Evolutionary conservation across 2,888 invertebrate species (phyloP).

Genomic region (Drosophila paramelanica): DNA sequence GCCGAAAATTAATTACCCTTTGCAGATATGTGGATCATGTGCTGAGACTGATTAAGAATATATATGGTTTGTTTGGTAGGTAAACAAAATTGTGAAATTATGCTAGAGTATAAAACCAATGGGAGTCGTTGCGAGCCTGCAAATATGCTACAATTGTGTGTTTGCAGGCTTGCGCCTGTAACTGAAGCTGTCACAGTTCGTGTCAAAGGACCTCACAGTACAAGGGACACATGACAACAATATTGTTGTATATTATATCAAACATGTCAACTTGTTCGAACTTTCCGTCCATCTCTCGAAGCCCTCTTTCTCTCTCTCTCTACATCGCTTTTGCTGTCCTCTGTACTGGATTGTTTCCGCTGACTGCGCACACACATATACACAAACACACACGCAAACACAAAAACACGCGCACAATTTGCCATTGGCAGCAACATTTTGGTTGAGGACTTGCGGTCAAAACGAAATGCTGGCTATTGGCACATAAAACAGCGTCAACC

Average conservation of each 20-base stretch:
- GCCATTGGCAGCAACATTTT: constrained; percentile 45
- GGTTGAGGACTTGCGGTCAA: constrained; percentile 62
- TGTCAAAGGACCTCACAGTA: constrained; percentile 13
- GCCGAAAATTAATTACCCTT: background rate
- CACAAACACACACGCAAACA: constrained; percentile 13
- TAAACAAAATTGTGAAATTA: too few relatives aligned
- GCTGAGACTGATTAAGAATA: too few relatives aligned
- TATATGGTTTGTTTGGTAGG: too few relatives aligned
- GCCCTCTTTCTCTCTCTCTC: background rate
- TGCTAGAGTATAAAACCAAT: background rate
- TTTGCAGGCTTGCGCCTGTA: background rate
- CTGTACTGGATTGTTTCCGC: constrained; percentile 47
- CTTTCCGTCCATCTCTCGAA: constrained; percentile 8
- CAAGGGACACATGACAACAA: constrained; percentile 10
- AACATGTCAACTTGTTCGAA: constrained; percentile 41
- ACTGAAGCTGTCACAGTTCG: constrained; percentile 16
- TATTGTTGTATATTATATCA: constrained; percentile 37
- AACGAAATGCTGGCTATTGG: constrained; percentile 49
- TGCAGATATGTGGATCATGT: too few relatives aligned
- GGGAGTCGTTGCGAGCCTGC: constrained; percentile 13
- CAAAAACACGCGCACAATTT: constrained; percentile 16
- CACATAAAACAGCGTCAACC: constrained; percentile 59
- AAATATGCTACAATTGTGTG: constrained; percentile 16
- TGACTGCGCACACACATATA: constrained; percentile 43
- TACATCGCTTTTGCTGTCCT: background rate